Evolutionary conservation across 1,140 invertebrate genomes (phyloP).

Genomic region (Bombus consobrinus): DNA sequence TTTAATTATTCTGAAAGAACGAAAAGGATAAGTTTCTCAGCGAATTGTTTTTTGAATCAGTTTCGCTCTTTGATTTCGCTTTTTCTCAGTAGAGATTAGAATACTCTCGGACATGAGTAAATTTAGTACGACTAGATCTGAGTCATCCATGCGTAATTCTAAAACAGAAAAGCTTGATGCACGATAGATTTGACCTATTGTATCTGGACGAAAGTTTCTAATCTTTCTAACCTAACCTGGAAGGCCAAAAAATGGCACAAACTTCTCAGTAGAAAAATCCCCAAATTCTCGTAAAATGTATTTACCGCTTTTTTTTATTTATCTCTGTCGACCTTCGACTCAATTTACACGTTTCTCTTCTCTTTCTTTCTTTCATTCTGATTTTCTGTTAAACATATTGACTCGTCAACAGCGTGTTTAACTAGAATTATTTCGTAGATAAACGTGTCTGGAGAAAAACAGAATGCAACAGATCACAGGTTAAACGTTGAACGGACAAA

Average conservation of each 20-base stretch:
- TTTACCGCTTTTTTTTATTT: neutral
- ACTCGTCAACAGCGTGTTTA: neutral
- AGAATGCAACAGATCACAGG: conserved; percentile 1
- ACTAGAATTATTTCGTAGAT: neutral
- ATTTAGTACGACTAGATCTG: conserved; percentile 13
- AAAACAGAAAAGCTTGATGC: neutral
- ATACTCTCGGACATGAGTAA: neutral
- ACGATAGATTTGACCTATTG: neutral
- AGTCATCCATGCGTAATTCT: neutral
- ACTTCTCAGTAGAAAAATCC: too few species aligned
- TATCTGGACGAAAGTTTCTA: neutral
- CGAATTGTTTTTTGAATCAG: neutral
- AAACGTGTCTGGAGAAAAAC: neutral
- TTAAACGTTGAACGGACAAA: neutral
- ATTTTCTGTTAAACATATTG: too few species aligned
- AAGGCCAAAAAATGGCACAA: too few species aligned
- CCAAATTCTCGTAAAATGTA: neutral
- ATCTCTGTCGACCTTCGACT: neutral
- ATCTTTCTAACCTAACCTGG: too few species aligned
- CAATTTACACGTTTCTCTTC: neutral
- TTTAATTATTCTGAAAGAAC: neutral
- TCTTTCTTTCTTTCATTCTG: neutral
- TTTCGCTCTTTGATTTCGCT: neutral
- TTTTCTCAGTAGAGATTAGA: neutral
- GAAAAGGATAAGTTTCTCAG: neutral